A percentile compares a stretch with the other conserved stretches of the same genome.
phyloP scores from a whole-genome alignment of 2,888 invertebrate genomes.

The Lypha dubia region DNA sequence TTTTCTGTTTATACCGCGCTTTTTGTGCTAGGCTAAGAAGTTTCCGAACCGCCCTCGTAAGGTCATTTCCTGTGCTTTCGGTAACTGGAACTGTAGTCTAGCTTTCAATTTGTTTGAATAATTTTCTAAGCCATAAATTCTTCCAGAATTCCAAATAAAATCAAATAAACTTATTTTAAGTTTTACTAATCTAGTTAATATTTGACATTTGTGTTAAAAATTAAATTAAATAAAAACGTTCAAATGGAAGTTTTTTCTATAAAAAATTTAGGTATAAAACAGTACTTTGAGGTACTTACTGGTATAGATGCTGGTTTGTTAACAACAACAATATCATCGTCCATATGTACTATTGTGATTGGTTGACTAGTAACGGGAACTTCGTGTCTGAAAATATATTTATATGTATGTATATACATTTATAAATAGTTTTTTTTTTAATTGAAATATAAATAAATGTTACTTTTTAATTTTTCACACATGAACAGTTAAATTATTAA shows the following conservation, averaged over 20 bases:
- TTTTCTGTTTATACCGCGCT: no score
- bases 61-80: no score
- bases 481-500: neutral
- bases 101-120: no score
- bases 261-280: conserved; percentile 79
- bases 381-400: conserved; percentile 95
- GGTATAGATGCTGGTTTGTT: conserved; percentile 99
- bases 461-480: neutral
- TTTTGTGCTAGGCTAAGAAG: no score
- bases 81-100: no score
- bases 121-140: no score
- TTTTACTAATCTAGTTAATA: no score
- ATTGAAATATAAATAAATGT: neutral
- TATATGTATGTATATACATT: conserved; percentile 20
- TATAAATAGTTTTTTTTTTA: conserved; percentile 45
- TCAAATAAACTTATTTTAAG: no score
- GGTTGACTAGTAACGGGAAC: conserved; percentile 98
- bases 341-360: conserved; percentile 98
- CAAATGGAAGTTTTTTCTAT: neutral
- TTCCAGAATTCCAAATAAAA: no score
- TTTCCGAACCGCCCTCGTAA: no score
- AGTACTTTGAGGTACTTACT: conserved; percentile 96
- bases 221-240: no score
- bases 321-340: conserved; percentile 99
- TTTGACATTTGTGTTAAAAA: no score